Evolutionary conservation across 1,140 invertebrate species (phyloP), one percentile per base, ranked within the genome.

Genomic region (Drosophila busckii): DNA sequence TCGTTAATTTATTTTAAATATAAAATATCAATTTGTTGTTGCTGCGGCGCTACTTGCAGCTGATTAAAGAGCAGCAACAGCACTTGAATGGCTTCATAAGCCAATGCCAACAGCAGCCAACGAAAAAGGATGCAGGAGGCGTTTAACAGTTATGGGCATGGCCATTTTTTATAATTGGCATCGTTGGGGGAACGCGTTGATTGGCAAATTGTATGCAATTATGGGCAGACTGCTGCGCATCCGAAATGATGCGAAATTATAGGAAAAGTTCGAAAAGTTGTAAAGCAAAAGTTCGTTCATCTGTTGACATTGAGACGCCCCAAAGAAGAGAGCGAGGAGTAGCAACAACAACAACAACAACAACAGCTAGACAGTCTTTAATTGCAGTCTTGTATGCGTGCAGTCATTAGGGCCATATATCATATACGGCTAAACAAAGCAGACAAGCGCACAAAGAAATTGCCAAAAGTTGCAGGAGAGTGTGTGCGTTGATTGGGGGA

Each of bases 161-260:
- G 29, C 52, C 45, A 59, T 53, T 59, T n/a, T n/a, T 68, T 54
- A 65, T 78, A 82, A 78, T 80, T 78, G 75, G 59, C 59, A 80
- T 80, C 49, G 67, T 82, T 80, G 69, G 54, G 37, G n/a, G n/a
- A 66, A 80, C 73, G 73, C 73, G 73, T 80, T 80, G 75, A 80
- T 80, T 80, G 75, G 75, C 75, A 80, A 80, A 80, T 80, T 80
- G 73, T 80, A 80, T 80, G 75, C 53, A 80, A 80, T 80, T 80
- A 80, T 82, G 56, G 59, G 65, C 45, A 31, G 70, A 46, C 7
- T 48, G 48, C 26, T 6, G n/a, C n/a, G n/a, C n/a, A n/a, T n/a
- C 16, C 17, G 10, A 13, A 16, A 31, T 16, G 23, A n/a, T n/a
- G 31, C 10, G 16, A 22, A 16, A 17, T 28, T 37, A 37, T 12